Evolutionary conservation across 2,888 invertebrate genomes (phyloP), one percentile per base, ranked within the genome.

Genomic region (Campaea margaritaria): DNA sequence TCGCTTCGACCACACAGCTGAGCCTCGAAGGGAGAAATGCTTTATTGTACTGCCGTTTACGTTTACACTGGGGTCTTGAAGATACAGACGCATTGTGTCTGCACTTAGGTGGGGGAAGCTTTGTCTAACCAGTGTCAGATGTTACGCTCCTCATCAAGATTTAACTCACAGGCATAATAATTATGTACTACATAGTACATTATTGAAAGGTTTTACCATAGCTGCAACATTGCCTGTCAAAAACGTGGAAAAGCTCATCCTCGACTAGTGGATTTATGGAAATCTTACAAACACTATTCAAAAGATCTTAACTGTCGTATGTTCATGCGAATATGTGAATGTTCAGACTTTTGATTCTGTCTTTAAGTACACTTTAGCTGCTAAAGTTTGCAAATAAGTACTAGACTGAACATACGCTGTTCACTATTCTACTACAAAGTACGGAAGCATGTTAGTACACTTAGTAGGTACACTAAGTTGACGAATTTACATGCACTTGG

Each of bases 1-100:
- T 75, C 70, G 61, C 70, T 67, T 69, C 68, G 73, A 68, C 73
- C 74, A 63, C 74, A 68, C 88, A 88, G 82, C 85, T 89, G 88
- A 68, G 85, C 67, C 81, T 71, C 56, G 64, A 74, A 75, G 79
- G 79, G 78, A 73, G 72, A 67, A 68, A 53, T 74, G 74, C 69
- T 81, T 82, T 85, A 83, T 81, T 79, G 76, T 73, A 56, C 55
- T 69, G 62, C 58, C 60, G 56, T 50, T 58, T 34, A 54, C 49
- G 41, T 36, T 39, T 43, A 34, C 41, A 41, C 34, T 15, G 42
- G 60, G 49, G 38, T 21, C 50, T 38, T 31, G 31, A 3, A 31
- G 46, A 28, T 48, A 48, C 27, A 41, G 51, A 43, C 21, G 53
- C 50, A 36, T 58, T 47, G 43, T 51, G 50, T 46, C 42, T 60